Evolutionary conservation across 2,797 vertebrate species (phyloP).

Genomic region (Spea hammondii): DNA sequence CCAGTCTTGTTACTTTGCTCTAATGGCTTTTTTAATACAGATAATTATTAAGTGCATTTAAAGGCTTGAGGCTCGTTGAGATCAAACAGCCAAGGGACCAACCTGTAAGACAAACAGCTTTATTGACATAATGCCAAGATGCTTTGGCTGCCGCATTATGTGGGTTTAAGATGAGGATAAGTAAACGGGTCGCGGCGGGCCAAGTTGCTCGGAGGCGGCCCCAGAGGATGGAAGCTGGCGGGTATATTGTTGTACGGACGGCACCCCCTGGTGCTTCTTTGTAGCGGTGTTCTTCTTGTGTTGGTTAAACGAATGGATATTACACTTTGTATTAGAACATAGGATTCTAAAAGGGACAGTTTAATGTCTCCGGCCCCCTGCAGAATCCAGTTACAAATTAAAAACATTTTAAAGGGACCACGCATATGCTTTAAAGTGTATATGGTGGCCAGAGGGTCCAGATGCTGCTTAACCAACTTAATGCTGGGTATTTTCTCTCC

Average conservation of each 20-base stretch:
- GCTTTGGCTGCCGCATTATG: conserved; percentile 14
- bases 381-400: too few relatives aligned
- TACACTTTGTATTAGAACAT: too few relatives aligned
- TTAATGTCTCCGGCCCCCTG: too few relatives aligned
- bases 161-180: conserved; percentile 23
- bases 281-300: too few relatives aligned
- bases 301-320: too few relatives aligned
- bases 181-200: background rate
- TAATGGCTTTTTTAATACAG: background rate
- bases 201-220: background rate
- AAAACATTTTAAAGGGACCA: too few relatives aligned
- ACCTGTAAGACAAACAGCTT: conserved; percentile 33
- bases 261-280: background rate
- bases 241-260: background rate
- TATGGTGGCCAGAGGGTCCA: too few relatives aligned
- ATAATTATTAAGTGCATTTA: conserved; percentile 33
- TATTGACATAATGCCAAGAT: conserved; percentile 5
- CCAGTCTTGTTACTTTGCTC: background rate
- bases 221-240: background rate
- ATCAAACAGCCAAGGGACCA: conserved; percentile 44
- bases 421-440: too few relatives aligned
- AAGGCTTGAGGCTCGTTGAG: background rate
- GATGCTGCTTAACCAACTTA: too few relatives aligned
- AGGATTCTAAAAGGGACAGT: too few relatives aligned
- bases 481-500: background rate